These are phyloP conservation scores for Aix galericulata DNA, from an alignment of 2,113 vertebrate genomes.

Conservation along the genomic window DNA sequence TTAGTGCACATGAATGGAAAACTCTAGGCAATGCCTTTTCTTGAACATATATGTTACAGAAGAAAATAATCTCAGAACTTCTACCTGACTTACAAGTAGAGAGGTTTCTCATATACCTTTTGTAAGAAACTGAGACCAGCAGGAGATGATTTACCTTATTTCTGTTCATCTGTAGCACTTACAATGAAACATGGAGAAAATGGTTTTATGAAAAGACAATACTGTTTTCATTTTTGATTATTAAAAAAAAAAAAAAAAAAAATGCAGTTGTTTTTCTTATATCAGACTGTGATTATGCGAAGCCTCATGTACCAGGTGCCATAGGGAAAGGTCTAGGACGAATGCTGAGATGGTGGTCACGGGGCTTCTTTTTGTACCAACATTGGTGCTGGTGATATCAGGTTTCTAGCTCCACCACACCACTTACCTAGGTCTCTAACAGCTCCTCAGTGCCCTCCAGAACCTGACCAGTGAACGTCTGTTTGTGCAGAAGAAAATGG, in stretches of 20 bases:
- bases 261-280: not conserved
- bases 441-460: not conserved
- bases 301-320: not conserved
- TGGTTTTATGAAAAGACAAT: not conserved
- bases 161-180: not conserved
- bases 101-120: not conserved
- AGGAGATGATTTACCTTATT: not conserved
- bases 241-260: not conserved
- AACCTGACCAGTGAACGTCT: not conserved
- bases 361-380: not conserved
- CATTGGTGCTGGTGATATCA: accelerated
- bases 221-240: not conserved
- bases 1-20: not conserved
- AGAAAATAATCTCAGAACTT: not conserved
- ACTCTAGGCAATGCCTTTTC: not conserved
- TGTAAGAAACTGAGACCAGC: not conserved
- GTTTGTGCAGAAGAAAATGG: not conserved
- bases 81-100: not conserved
- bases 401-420: not conserved
- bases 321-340: not conserved
- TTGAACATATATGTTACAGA: not conserved
- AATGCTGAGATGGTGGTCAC: not conserved
- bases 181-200: not conserved
- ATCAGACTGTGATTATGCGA: not conserved
- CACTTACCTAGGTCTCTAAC: not conserved